These are phyloP conservation scores for fruit fly (Drosophila melanogaster) DNA, from an alignment of 1,140 invertebrate genomes.

Conservation along the genomic window Release_6_plus_ISO1_MT NT_033779.5:12055001-12055500, in stretches of 20 bases:
- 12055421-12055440: slow-evolving; percentile 24
- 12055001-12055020: slow-evolving; percentile 41
- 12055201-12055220: slow-evolving; percentile 19
- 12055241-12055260: slow-evolving; percentile 54
- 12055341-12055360: slow-evolving; percentile 56
- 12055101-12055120: slow-evolving; percentile 91
- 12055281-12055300: slow-evolving; percentile 76
- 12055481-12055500: slow-evolving; percentile 13
- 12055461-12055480: not conserved
- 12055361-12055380: slow-evolving; percentile 42
- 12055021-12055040: slow-evolving; percentile 46
- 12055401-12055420: not conserved
- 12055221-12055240: slow-evolving; percentile 1
- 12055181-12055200: slow-evolving; percentile 89
- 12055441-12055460: slow-evolving; percentile 13
- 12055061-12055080: slow-evolving; percentile 56
- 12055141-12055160: slow-evolving; percentile 94
- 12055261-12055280: slow-evolving; percentile 73
- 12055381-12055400: not conserved
- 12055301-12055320: not conserved
- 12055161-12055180: slow-evolving; percentile 93
- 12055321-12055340: slow-evolving; percentile 11
- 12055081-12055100: slow-evolving; percentile 88
- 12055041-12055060: slow-evolving; percentile 50
- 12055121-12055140: slow-evolving; percentile 94